phyloP scores from a whole-genome alignment of 1,140 invertebrate genomes.

The Leptinotarsa texana region DNA sequence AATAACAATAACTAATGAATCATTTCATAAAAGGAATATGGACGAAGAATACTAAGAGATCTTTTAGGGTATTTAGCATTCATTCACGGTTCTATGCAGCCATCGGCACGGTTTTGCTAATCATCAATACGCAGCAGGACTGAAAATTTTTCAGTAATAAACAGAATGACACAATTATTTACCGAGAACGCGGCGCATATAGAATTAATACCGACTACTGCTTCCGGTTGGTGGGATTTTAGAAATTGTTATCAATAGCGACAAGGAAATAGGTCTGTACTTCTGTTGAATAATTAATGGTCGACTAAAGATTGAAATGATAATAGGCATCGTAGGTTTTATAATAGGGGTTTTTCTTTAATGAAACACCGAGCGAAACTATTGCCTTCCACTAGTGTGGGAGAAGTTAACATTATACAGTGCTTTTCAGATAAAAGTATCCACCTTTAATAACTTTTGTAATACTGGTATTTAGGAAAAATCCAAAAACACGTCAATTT shows the following conservation, averaged over 20 bases:
- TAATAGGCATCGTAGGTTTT: no score
- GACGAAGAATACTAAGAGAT: conserved; percentile 34
- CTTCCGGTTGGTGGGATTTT: conserved; percentile 27
- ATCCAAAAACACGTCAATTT: no score
- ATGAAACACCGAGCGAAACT: no score
- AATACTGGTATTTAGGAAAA: no score
- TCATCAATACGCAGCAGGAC: conserved; percentile 38
- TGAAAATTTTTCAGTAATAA: conserved; percentile 35
- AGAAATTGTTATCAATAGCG: conserved; percentile 17
- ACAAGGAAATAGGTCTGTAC: conserved; percentile 19
- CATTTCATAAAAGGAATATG: conserved; percentile 31
- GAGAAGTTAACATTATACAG: no score
- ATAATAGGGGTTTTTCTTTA: no score
- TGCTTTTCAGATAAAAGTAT: no score
- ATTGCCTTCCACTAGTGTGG: no score
- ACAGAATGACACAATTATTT: conserved; percentile 40
- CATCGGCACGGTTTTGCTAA: conserved; percentile 38
- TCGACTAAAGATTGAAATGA: background rate
- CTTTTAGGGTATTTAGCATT: conserved; percentile 36
- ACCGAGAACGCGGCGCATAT: conserved; percentile 30
- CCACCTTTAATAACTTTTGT: no score
- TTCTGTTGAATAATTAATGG: conserved; percentile 13
- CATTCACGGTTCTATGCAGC: conserved; percentile 22
- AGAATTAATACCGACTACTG: conserved; percentile 17
- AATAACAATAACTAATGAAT: conserved; percentile 40